Percentiles rank a stretch among this genome's conserved stretches.
These are phyloP conservation scores for Manis javanica DNA, from an alignment of 2,797 vertebrate genomes.

Conservation along the genomic window DNA sequence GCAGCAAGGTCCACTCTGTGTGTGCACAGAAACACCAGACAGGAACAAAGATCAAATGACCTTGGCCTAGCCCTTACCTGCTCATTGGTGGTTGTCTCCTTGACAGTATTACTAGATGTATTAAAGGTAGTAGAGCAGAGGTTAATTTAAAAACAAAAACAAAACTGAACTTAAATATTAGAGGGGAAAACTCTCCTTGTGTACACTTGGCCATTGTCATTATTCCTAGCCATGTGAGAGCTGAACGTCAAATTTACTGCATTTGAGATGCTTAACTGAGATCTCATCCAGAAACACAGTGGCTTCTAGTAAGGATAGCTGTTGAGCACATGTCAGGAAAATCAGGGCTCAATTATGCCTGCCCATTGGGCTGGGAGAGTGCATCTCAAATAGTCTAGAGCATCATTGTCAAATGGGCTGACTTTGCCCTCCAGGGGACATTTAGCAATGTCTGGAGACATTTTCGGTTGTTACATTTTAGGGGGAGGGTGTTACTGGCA, in stretches of 20 bases:
- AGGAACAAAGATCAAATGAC: background rate
- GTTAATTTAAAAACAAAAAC: constrained; percentile 28
- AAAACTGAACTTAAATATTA: background rate
- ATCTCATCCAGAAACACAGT: background rate
- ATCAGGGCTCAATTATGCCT: background rate
- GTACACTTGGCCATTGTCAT: background rate
- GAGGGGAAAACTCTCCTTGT: background rate
- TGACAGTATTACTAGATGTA: background rate
- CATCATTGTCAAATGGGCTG: background rate
- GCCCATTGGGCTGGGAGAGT: background rate
- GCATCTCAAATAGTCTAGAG: background rate
- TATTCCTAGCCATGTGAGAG: background rate
- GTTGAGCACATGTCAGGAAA: background rate
- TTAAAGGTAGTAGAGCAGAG: background rate
- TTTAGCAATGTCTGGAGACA: background rate
- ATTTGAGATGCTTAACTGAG: background rate
- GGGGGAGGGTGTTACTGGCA: background rate
- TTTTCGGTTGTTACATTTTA: background rate
- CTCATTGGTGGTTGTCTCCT: background rate
- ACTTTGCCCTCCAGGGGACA: background rate
- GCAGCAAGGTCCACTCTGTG: background rate
- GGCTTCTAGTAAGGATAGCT: background rate
- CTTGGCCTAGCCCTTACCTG: background rate
- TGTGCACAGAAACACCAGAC: rapidly evolving
- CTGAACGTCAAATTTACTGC: background rate